These are phyloP conservation scores for Cydia fagiglandana DNA, from an alignment of 1,140 invertebrate species.

Conservation along the genomic window DNA sequence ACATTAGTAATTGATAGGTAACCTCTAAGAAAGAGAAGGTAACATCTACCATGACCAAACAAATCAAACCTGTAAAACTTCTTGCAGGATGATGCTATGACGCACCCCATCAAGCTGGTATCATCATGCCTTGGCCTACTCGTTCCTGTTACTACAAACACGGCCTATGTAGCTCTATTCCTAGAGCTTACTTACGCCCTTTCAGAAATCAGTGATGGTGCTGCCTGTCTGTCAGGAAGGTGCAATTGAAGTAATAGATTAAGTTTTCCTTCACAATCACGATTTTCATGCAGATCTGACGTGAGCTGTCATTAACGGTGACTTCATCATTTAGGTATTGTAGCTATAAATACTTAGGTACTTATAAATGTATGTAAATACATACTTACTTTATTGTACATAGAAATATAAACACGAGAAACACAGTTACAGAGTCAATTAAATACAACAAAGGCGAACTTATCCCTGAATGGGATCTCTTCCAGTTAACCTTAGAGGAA, in stretches of 20 bases:
- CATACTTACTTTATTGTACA: too few species aligned
- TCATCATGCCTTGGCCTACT: constrained; percentile 33
- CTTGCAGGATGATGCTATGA: not conserved
- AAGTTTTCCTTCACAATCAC: constrained; percentile 61
- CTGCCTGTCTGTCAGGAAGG: constrained; percentile 44
- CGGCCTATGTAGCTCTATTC: not conserved
- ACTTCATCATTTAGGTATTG: constrained; percentile 38
- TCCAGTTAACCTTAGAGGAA: too few species aligned
- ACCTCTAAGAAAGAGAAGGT: not conserved
- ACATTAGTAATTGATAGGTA: not conserved
- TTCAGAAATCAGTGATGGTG: not conserved
- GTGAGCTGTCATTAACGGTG: constrained; percentile 52
- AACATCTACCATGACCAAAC: not conserved
- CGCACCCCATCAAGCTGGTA: constrained; percentile 12
- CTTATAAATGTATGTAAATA: too few species aligned
- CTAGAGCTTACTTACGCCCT: not conserved
- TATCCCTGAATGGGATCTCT: too few species aligned
- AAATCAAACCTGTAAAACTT: constrained; percentile 5
- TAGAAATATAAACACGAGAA: too few species aligned
- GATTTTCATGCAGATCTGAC: constrained; percentile 59
- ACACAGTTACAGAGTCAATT: too few species aligned
- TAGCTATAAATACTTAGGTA: not conserved
- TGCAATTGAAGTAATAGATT: constrained; percentile 48
- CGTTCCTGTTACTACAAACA: not conserved
- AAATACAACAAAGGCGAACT: too few species aligned